Evolutionary conservation across 2,888 invertebrate genomes (phyloP), one percentile per base, ranked within the genome.

Genomic region (Dicyrtomina minuta): DNA sequence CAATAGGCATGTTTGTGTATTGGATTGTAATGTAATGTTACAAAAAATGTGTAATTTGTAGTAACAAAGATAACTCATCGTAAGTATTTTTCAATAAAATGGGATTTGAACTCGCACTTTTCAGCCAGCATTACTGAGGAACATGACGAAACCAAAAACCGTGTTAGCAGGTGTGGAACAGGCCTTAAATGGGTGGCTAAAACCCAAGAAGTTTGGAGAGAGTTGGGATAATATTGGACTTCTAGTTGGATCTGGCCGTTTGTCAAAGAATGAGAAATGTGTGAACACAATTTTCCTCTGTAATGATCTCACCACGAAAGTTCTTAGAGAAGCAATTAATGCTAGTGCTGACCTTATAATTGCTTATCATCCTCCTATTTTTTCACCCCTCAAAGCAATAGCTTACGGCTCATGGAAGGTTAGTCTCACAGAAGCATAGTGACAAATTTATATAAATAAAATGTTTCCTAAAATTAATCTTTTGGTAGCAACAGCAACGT

Each of bases 341-440:
- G 81, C 85, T 64, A 85, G 87, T 17, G 87, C 87, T 64, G 88
- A 93, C 81, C 83, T 96, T 82, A 93, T 97, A 68, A 85, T 97
- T 68, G 90, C 94, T 0, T 97, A 97, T 82, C 97, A 97, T 84
- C 97, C 97, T n/a, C 94, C 94, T 20, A 91, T 97, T 81, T 97
- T 97, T 82, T 84, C 86, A 15, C 88, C 93, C 6, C 79, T 97
- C 66, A 96, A 93, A 80, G 86, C 89, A 44, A 84, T 97, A 46
- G 88, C 89, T 1, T 83, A 81, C 66, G 78, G 79, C 20, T 81
- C 81, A 13, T 88, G 88, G 92, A 87, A 90, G 87, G 90, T 91
- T 82, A 81, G 59, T 46, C 5, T 8, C 13, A 43, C 20, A 2
- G 44, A 61, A 22, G 10, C 17, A 39, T 17, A 61, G 17, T 17